A percentile compares a stretch with the other conserved stretches of the same genome.
Conservation (phyloP, 2,888 invertebrate species). For the Linnaemya tessellans region DNA sequence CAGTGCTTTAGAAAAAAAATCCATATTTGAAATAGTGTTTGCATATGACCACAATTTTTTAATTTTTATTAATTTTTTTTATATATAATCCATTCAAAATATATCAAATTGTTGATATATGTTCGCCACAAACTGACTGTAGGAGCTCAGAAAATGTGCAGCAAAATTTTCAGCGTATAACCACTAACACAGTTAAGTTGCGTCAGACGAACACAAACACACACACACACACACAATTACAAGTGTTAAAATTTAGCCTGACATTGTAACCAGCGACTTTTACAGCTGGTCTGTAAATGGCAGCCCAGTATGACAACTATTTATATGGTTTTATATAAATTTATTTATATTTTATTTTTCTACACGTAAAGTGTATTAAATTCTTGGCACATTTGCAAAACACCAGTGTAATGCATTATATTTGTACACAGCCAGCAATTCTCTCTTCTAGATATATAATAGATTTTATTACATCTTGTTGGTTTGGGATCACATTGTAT, state of each 20-base stretch:
- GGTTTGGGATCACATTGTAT: background rate
- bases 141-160: conserved; percentile 26
- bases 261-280: conserved; percentile 40
- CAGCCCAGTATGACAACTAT: conserved; percentile 29
- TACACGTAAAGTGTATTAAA: conserved; percentile 49
- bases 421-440: background rate
- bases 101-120: background rate
- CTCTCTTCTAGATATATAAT: background rate
- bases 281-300: conserved; percentile 48
- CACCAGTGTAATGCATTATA: conserved; percentile 24
- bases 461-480: conserved; percentile 13
- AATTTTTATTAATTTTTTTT: background rate
- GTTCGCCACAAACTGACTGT: background rate
- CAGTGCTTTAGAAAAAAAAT: no score
- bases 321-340: conserved; percentile 26
- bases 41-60: no score
- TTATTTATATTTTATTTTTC: background rate
- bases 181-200: conserved; percentile 29
- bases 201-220: background rate
- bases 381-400: conserved; percentile 48
- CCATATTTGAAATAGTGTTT: no score
- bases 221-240: background rate
- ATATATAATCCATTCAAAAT: background rate
- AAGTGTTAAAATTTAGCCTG: background rate
- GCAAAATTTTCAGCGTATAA: background rate